Percentiles rank a stretch among this genome's conserved stretches.
Evolutionary conservation across 1,140 invertebrate genomes (phyloP).

Genomic region (Rhyacophila brunnea): DNA sequence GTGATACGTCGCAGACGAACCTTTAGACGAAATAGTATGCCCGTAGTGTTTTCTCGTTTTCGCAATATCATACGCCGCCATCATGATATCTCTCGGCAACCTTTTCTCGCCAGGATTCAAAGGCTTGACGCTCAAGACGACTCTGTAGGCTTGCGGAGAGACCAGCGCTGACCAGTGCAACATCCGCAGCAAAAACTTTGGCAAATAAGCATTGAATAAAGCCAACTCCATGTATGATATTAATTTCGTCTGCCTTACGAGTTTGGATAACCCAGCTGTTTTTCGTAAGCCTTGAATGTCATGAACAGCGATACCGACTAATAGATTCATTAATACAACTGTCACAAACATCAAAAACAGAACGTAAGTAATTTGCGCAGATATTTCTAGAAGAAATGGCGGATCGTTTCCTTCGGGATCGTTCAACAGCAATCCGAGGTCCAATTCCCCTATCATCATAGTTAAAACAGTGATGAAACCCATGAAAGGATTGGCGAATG

Average conservation of each 20-base stretch:
- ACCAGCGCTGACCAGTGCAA: conserved; percentile 73
- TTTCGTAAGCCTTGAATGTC: conserved; percentile 78
- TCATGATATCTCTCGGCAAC: conserved; percentile 71
- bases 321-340: conserved; percentile 77
- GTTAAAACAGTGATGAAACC: conserved; percentile 80
- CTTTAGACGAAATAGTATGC: conserved; percentile 63
- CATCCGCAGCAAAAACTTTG: conserved; percentile 67
- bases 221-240: conserved; percentile 74
- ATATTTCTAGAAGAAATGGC: conserved; percentile 63
- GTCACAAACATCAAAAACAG: conserved; percentile 75
- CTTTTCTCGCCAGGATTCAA: conserved; percentile 77
- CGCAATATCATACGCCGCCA: conserved; percentile 72
- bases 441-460: conserved; percentile 87
- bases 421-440: conserved; percentile 66
- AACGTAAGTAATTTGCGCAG: conserved; percentile 71
- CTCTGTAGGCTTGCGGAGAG: conserved; percentile 72
- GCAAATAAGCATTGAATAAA: conserved; percentile 68
- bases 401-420: conserved; percentile 62
- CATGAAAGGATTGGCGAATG: conserved; percentile 75
- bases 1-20: conserved; percentile 56
- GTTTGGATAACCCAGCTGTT: conserved; percentile 70
- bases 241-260: conserved; percentile 75
- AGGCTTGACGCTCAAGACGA: conserved; percentile 75
- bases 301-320: conserved; percentile 78
- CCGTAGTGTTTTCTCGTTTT: conserved; percentile 68